Percentiles rank a stretch among this genome's conserved stretches.
phyloP scores from a whole-genome alignment of 2,797 vertebrate species.

The Cuculus canorus region DNA sequence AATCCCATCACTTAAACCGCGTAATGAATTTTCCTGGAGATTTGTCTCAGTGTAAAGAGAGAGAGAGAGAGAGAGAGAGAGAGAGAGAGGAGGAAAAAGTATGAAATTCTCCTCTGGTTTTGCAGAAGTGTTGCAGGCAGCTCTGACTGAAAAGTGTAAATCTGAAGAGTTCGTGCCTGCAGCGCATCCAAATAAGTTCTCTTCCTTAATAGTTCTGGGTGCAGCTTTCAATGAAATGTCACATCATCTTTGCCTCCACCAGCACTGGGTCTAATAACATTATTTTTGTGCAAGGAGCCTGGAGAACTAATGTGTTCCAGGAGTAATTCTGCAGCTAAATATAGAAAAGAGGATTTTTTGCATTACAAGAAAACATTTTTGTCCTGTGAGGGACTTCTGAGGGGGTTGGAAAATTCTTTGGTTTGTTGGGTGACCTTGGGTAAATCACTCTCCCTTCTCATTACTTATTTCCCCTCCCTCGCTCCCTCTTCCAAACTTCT shows the following conservation, averaged over 20 bases:
- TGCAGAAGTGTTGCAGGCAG: not conserved
- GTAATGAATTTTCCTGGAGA: slow-evolving; percentile 62
- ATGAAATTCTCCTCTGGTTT: not conserved
- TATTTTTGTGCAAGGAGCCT: slow-evolving; percentile 48
- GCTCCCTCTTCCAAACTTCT: not conserved
- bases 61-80: not conserved
- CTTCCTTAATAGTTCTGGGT: slow-evolving; percentile 13
- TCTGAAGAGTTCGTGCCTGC: not conserved
- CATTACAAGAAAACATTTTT: slow-evolving; percentile 21
- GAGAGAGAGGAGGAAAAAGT: not conserved
- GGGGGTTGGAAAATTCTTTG: not conserved
- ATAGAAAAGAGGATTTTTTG: slow-evolving; percentile 36
- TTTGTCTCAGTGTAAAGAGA: slow-evolving; percentile 35
- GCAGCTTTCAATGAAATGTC: slow-evolving; percentile 46
- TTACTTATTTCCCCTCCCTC: not conserved
- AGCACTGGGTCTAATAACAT: slow-evolving; percentile 3
- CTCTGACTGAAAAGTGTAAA: slow-evolving; percentile 21
- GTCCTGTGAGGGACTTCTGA: not conserved
- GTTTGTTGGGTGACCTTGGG: not conserved
- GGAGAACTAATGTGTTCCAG: slow-evolving; percentile 7
- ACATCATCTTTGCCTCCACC: slow-evolving; percentile 25
- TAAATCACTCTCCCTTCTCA: not conserved
- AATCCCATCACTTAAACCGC: slow-evolving; percentile 46
- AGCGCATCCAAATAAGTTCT: slow-evolving; percentile 34
- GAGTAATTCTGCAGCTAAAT: slow-evolving; percentile 39